Evolutionary conservation across 2,888 invertebrate genomes (phyloP), one percentile per base, ranked within the genome.

Genomic region (Meiosimyza platycephala): DNA sequence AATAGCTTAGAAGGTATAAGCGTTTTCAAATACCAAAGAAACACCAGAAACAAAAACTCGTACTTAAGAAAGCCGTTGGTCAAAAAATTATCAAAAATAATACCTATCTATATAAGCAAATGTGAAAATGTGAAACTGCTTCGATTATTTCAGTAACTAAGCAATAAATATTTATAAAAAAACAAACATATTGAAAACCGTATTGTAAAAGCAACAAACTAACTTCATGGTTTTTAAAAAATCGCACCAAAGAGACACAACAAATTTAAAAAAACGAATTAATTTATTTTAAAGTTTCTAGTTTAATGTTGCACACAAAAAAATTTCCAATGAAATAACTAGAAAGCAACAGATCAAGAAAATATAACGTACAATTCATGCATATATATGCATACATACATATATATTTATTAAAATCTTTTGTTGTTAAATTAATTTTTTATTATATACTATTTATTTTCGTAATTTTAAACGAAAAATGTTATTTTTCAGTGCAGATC

Each of bases 141-240:
- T 62, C 70, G 52, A 70, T 16, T 63, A 51, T 47, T 60, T 22
- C 63, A 68, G 70, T 63, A 70, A 70, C 54, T 33, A 70, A 70
- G 70, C 70, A 70, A 70, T 70, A 70, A 70, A 33, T 62, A 52
- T 70, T 63, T 52, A 52, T 60, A 50, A 69, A 69, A n/a, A 48
- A 59, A 22, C 47, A 68, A 69, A 69, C 60, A 51, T 50, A 65
- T 13, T 28, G 6, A 40, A 62, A 62, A 16, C 55, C 66, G 13
- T 16, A n/a, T n/a, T 54, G 16, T 40, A 33, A 52, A 52, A 55
- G 66, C 33, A 66, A 67, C 15, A n/a, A 6, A 47, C 11, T n/a
- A 40, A 40, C 9, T 40, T 40, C 9, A 40, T 40, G 40, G 40
- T 40, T 40, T 40, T 40, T 9, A 40, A 40, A 40, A 40, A 62